Percentiles rank a stretch among this genome's conserved stretches.
These are phyloP conservation scores for Pecten maximus DNA, from an alignment of 2,888 invertebrate species.

Conservation along the genomic window DNA sequence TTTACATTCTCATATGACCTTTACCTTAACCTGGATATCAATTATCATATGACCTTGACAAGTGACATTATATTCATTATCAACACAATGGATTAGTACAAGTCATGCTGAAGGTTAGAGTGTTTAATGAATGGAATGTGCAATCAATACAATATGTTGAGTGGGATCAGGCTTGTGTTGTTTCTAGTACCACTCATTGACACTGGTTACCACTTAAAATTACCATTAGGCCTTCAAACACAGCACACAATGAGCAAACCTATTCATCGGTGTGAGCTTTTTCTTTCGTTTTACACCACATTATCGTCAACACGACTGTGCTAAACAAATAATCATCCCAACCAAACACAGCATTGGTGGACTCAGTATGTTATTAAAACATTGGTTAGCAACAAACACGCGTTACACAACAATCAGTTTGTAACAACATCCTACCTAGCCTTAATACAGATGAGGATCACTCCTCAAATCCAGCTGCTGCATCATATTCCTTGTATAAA, in stretches of 20 bases:
- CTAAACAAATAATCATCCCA: background rate
- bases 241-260: background rate
- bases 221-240: background rate
- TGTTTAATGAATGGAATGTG: background rate
- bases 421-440: background rate
- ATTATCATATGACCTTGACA: too few relatives aligned
- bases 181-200: background rate
- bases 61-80: too few relatives aligned
- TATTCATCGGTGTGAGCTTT: background rate
- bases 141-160: background rate
- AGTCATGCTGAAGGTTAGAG: background rate
- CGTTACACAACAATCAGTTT: background rate
- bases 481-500: background rate
- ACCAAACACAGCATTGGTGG: background rate
- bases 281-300: background rate
- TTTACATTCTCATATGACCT: too few relatives aligned
- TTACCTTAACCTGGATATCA: too few relatives aligned
- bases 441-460: background rate
- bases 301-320: background rate
- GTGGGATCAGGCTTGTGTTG: background rate
- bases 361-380: background rate
- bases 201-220: background rate
- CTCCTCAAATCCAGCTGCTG: background rate
- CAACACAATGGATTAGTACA: background rate
- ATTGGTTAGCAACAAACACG: background rate